Percentiles rank a stretch among this genome's conserved stretches.
Conservation (phyloP, 2,888 invertebrate species). For the Leptura quadrifasciata region DNA sequence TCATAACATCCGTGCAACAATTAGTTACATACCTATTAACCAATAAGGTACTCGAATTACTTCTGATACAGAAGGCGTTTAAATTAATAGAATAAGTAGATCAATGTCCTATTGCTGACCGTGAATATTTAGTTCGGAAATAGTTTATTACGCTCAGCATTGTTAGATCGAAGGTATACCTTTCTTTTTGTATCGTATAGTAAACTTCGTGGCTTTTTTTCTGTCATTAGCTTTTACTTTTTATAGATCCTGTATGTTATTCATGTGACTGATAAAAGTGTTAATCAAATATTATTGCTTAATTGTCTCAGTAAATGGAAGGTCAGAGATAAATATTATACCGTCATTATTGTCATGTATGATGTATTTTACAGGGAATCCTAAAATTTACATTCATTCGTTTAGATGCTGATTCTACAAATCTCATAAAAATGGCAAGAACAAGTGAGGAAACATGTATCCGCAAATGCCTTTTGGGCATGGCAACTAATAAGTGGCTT, state of each 20-base stretch:
- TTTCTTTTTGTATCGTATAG: neutral
- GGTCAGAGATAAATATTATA: neutral
- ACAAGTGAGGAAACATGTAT: no score
- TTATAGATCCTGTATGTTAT: neutral
- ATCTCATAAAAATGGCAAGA: no score
- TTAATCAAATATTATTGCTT: neutral
- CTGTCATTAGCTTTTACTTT: neutral
- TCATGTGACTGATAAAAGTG: neutral
- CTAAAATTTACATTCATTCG: no score
- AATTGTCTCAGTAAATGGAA: neutral
- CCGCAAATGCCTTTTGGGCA: no score
- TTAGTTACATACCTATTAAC: neutral
- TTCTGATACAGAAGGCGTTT: neutral
- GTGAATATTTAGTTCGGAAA: neutral
- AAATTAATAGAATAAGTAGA: neutral
- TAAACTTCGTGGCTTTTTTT: neutral
- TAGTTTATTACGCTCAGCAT: constrained; percentile 1
- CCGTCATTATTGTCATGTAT: no score
- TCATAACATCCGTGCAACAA: constrained; percentile 12
- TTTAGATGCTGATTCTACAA: no score
- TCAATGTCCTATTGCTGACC: constrained; percentile 15
- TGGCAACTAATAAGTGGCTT: no score
- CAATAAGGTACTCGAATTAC: neutral
- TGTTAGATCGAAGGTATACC: neutral
- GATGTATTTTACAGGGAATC: no score